phyloP scores from a whole-genome alignment of 2,888 invertebrate species.

The Deilephila porcellus region DNA sequence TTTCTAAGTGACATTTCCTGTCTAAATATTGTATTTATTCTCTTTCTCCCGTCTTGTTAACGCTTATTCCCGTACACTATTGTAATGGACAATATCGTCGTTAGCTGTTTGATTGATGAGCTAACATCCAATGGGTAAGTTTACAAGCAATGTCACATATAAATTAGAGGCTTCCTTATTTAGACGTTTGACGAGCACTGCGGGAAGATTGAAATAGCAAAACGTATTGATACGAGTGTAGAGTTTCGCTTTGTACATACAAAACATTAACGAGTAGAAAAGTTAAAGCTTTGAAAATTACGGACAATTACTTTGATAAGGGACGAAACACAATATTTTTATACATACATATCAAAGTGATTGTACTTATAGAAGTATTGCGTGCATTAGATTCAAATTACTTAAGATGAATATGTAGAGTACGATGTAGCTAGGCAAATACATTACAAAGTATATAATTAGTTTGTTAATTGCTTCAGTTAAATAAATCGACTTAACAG shows the following conservation, averaged over 20 bases:
- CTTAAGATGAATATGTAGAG: slow-evolving; percentile 38
- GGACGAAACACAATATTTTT: background rate
- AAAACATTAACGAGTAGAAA: background rate
- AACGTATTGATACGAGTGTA: background rate
- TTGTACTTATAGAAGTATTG: slow-evolving; percentile 55
- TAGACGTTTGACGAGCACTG: slow-evolving; percentile 59
- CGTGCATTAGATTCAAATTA: slow-evolving; percentile 45
- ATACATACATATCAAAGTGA: slow-evolving; percentile 40
- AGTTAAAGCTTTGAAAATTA: slow-evolving; percentile 34
- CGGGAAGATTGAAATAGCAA: background rate
- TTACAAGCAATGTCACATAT: slow-evolving; percentile 54
- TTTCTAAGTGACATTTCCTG: slow-evolving; percentile 64
- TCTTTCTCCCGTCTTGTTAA: slow-evolving; percentile 79
- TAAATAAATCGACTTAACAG: background rate
- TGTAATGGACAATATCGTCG: slow-evolving; percentile 70
- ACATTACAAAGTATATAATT: background rate
- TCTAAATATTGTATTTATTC: slow-evolving; percentile 73
- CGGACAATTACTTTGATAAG: slow-evolving; percentile 47
- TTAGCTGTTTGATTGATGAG: slow-evolving; percentile 95
- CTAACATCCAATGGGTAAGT: slow-evolving; percentile 93
- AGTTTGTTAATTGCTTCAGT: background rate
- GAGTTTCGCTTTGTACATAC: slow-evolving; percentile 14
- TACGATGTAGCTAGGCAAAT: slow-evolving; percentile 31
- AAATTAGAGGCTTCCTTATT: slow-evolving; percentile 71
- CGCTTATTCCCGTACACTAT: slow-evolving; percentile 77